A percentile compares a stretch with the other conserved stretches of the same genome.
Evolutionary conservation across 2,888 invertebrate genomes (phyloP).

Genomic region (Coleophora deauratella): DNA sequence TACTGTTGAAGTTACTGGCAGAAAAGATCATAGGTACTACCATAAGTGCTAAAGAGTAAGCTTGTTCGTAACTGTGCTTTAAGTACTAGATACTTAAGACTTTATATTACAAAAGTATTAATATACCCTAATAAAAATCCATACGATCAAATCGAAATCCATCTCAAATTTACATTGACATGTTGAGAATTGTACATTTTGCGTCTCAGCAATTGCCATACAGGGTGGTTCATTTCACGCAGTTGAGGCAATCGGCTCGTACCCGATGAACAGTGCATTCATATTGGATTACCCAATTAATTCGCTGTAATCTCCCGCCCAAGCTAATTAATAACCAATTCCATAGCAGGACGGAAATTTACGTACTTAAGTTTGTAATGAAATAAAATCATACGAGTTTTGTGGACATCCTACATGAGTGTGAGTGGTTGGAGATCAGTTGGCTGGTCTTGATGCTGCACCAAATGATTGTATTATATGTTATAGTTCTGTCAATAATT

Average conservation of each 20-base stretch:
- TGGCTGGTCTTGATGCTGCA: too few relatives aligned
- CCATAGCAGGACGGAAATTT: constrained; percentile 48
- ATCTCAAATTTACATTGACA: too few relatives aligned
- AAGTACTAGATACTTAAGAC: too few relatives aligned
- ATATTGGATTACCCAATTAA: constrained; percentile 65
- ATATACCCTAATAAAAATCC: too few relatives aligned
- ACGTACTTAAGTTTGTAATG: constrained; percentile 47
- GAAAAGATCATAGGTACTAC: too few relatives aligned
- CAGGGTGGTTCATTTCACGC: neutral
- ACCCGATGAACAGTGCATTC: constrained; percentile 30
- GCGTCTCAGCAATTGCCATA: neutral
- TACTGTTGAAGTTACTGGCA: too few relatives aligned
- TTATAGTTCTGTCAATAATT: too few relatives aligned
- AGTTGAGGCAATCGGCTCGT: constrained; percentile 12
- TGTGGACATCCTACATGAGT: neutral
- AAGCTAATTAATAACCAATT: constrained; percentile 55
- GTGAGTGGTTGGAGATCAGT: neutral
- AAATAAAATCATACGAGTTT: constrained; percentile 21
- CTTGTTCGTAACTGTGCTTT: too few relatives aligned
- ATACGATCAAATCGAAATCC: too few relatives aligned
- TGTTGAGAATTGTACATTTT: neutral
- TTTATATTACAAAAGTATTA: too few relatives aligned
- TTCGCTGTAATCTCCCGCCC: constrained; percentile 48
- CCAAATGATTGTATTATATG: too few relatives aligned
- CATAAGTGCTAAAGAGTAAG: too few relatives aligned